Evolutionary conservation across 2,888 invertebrate species (phyloP).

Genomic region (Cryptophagus acutangulus): DNA sequence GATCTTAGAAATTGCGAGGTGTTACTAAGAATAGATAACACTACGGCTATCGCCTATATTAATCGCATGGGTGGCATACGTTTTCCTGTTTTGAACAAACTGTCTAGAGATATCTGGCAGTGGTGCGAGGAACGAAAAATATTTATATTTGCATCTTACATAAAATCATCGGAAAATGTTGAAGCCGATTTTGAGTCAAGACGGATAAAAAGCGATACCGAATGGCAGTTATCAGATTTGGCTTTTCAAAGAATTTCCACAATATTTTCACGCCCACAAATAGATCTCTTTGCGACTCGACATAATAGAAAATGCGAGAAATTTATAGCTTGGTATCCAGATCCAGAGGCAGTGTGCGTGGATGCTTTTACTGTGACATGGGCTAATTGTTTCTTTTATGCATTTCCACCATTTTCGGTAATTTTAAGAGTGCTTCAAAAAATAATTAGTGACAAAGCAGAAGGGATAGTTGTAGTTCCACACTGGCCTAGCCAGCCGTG

Average conservation of each 20-base stretch:
- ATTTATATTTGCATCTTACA: constrained; percentile 27
- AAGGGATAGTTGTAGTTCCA: constrained; percentile 29
- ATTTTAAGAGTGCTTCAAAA: constrained; percentile 30
- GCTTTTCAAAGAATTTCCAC: constrained; percentile 3
- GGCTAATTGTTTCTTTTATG: constrained; percentile 17
- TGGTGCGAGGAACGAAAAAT: constrained; percentile 22
- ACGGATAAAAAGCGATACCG: background rate
- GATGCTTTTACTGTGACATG: constrained; percentile 32
- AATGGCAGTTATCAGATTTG: constrained; percentile 4
- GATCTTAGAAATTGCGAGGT: constrained; percentile 15
- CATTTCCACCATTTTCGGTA: constrained; percentile 21
- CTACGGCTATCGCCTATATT: constrained; percentile 13
- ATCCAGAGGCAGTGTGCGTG: constrained; percentile 26
- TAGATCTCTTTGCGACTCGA: constrained; percentile 10
- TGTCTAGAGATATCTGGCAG: constrained; percentile 26
- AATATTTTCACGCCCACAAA: constrained; percentile 5
- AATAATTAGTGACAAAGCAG: constrained; percentile 28
- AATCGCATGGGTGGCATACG: constrained; percentile 25
- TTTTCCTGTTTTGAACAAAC: constrained; percentile 17
- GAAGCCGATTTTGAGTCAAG: constrained; percentile 9
- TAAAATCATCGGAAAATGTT: constrained; percentile 16
- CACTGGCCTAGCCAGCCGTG: constrained; percentile 31
- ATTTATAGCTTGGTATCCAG: constrained; percentile 30
- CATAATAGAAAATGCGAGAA: constrained; percentile 25
- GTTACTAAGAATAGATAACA: constrained; percentile 25